Evolutionary conservation across 2,888 invertebrate species (phyloP).

Genomic region (Drosophila incognita): DNA sequence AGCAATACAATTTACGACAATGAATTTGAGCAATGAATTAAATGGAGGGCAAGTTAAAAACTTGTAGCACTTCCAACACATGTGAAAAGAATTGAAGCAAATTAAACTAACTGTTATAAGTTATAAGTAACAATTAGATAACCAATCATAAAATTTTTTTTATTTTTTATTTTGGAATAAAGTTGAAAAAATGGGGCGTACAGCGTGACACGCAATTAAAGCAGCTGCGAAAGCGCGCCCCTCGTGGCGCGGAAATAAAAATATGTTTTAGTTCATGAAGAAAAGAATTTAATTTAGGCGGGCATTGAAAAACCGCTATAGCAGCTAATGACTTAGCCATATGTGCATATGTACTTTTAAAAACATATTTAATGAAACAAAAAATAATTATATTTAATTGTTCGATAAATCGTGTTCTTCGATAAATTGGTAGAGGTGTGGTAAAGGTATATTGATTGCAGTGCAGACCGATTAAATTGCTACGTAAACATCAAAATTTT

Average conservation of each 20-base stretch:
- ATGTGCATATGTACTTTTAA: background rate
- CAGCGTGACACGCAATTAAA: slow-evolving; percentile 45
- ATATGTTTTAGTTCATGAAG: slow-evolving; percentile 7
- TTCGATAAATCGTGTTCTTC: slow-evolving; percentile 33
- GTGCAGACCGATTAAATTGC: background rate
- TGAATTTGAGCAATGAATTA: background rate
- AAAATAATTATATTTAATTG: background rate
- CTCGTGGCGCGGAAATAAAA: slow-evolving; percentile 7
- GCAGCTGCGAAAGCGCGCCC: slow-evolving; percentile 36
- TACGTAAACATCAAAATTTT: background rate
- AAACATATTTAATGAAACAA: background rate
- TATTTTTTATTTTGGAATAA: background rate
- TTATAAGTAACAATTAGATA: background rate
- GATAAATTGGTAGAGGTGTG: slow-evolving; percentile 27
- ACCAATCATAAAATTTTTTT: background rate
- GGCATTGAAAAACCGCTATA: background rate
- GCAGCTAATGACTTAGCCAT: background rate
- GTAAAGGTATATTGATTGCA: background rate
- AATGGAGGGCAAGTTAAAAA: background rate
- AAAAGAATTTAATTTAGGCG: background rate
- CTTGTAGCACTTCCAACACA: background rate
- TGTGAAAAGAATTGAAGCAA: background rate
- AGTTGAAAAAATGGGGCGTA: background rate
- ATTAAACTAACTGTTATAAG: background rate
- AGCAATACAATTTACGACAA: no score